Percentiles rank a stretch among this genome's conserved stretches.
These are phyloP conservation scores for Panthera leo DNA, from an alignment of 2,113 vertebrate genomes.

Conservation along the genomic window DNA sequence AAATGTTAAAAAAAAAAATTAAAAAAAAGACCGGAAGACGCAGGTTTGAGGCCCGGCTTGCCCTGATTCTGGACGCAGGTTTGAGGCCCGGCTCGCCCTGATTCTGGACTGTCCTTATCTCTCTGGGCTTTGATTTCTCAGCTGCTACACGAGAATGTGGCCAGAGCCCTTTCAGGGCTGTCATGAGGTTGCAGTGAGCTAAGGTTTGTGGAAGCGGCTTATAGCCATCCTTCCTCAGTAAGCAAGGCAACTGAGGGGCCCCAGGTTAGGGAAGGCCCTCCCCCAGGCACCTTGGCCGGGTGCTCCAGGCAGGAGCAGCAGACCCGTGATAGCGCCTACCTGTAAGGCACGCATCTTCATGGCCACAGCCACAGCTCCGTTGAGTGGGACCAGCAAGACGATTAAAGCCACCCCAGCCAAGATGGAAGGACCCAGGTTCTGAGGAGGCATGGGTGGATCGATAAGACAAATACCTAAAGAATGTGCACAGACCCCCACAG, in stretches of 20 bases:
- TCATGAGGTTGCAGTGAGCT: background rate
- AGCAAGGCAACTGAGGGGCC: background rate
- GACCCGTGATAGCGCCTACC: constrained; percentile 80
- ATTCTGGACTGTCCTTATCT: background rate
- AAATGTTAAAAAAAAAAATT: too few species aligned
- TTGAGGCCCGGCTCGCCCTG: background rate
- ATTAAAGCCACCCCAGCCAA: constrained; percentile 95
- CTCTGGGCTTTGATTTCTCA: background rate
- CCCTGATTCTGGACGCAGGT: background rate
- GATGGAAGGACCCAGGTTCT: constrained; percentile 93
- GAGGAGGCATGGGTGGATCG: background rate
- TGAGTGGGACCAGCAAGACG: constrained; percentile 95
- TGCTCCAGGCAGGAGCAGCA: rapidly evolving
- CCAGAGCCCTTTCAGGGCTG: background rate
- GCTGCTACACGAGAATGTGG: background rate
- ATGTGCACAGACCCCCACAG: background rate
- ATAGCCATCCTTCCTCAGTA: background rate
- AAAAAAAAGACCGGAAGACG: background rate
- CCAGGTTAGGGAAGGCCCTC: background rate
- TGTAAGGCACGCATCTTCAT: constrained; percentile 93
- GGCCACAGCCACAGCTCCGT: constrained; percentile 94
- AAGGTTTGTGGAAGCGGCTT: background rate
- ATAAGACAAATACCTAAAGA: background rate
- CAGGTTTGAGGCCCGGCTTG: background rate
- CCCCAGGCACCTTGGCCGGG: background rate